These are phyloP conservation scores for Macrophya annulata DNA, from an alignment of 2,888 invertebrate species.

Conservation along the genomic window DNA sequence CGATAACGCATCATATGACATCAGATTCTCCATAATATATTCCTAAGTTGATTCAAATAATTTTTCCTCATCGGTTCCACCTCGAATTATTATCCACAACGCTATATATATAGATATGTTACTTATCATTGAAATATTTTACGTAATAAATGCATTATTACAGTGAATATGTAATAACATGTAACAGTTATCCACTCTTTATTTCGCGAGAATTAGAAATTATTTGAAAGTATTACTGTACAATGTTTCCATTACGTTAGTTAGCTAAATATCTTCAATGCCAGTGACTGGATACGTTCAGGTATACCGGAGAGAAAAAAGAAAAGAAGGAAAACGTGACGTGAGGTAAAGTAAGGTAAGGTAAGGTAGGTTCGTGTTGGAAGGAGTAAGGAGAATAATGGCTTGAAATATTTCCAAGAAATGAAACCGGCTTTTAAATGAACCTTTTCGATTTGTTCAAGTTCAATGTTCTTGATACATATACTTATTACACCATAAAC, in stretches of 20 bases:
- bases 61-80: not conserved
- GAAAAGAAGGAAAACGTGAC: not conserved
- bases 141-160: not conserved
- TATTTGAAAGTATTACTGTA: not conserved
- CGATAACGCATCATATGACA: not conserved
- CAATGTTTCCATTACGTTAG: not conserved
- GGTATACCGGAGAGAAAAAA: not conserved
- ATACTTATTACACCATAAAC: not conserved
- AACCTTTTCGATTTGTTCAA: not conserved
- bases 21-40: not conserved
- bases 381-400: not conserved
- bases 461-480: conserved; percentile 8
- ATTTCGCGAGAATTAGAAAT: conserved; percentile 9
- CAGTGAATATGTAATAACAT: not conserved
- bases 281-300: not conserved
- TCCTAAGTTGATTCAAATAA: not conserved
- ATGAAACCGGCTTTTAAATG: not conserved
- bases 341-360: not conserved
- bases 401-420: not conserved
- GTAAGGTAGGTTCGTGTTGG: not conserved
- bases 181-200: not conserved
- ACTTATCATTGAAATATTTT: not conserved
- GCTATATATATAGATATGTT: no score
- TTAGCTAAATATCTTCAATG: not conserved
- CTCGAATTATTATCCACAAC: not conserved